Evolutionary conservation across 2,797 vertebrate species (phyloP).

Genomic region (Pristis pectinata): DNA sequence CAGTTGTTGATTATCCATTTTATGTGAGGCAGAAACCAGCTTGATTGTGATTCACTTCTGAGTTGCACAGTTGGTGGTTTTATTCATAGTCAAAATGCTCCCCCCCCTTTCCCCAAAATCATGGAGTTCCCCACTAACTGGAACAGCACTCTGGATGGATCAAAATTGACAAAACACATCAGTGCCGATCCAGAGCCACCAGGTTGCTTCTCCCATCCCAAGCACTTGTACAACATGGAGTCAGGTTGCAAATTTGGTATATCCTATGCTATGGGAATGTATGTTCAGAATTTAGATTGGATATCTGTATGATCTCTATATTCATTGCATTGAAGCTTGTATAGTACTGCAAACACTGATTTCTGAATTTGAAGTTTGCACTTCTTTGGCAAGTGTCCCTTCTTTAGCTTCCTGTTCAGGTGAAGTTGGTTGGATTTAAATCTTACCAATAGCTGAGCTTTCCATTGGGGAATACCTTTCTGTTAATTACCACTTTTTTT

Average conservation of each 20-base stretch:
- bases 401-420: conserved; percentile 44
- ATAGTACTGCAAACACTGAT: background rate
- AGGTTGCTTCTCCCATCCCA: too few species aligned
- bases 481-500: conserved; percentile 39
- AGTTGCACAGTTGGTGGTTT: background rate
- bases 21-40: background rate
- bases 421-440: conserved; percentile 47
- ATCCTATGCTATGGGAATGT: background rate
- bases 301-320: too few species aligned
- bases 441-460: conserved; percentile 39
- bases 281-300: background rate
- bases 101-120: too few species aligned
- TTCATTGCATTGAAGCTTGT: background rate
- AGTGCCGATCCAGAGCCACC: too few species aligned
- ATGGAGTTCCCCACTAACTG: background rate
- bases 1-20: background rate
- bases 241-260: background rate
- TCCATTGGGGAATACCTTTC: conserved; percentile 43
- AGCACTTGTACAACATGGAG: too few species aligned
- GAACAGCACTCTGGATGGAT: background rate
- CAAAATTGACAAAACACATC: background rate
- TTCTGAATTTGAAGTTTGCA: background rate
- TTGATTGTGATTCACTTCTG: background rate
- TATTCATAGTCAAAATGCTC: background rate
- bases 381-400: conserved; percentile 40